Evolutionary conservation across 2,113 vertebrate genomes (phyloP).

Genomic region (Caranx ignobilis): DNA sequence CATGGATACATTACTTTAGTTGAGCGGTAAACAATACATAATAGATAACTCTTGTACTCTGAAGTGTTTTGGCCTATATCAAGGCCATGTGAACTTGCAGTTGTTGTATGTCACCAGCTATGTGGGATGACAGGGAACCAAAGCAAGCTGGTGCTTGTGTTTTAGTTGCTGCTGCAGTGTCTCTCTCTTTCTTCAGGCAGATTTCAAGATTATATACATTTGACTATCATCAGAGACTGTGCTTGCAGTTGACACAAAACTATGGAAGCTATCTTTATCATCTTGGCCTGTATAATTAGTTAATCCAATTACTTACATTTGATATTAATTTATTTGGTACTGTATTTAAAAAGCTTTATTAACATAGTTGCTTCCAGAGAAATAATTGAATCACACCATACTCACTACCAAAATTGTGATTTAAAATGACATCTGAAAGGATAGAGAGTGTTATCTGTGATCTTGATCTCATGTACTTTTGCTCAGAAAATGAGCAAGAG

Average conservation of each 20-base stretch:
- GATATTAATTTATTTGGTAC: neutral
- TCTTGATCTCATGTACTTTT: neutral
- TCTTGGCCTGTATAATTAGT: no score
- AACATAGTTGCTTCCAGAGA: neutral
- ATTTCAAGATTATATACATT: neutral
- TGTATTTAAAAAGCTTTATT: neutral
- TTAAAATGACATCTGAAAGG: neutral
- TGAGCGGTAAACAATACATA: conserved; percentile 65
- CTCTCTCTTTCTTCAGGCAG: conserved; percentile 1
- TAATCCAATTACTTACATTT: neutral
- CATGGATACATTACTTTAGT: conserved; percentile 41
- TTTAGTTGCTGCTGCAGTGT: neutral
- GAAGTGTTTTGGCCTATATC: conserved; percentile 57
- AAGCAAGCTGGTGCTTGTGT: conserved; percentile 8
- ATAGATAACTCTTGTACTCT: conserved; percentile 60
- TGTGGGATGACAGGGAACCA: conserved; percentile 38
- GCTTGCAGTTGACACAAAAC: neutral
- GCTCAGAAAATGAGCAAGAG: neutral
- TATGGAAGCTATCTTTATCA: neutral
- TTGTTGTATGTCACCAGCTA: conserved; percentile 29
- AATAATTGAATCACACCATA: neutral
- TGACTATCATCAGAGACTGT: neutral
- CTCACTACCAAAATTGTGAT: neutral
- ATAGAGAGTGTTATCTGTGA: neutral
- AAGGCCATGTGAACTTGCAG: conserved; percentile 32